These are phyloP conservation scores for Lithobates sylvaticus DNA, from an alignment of 2,797 vertebrate genomes.

Conservation along the genomic window DNA sequence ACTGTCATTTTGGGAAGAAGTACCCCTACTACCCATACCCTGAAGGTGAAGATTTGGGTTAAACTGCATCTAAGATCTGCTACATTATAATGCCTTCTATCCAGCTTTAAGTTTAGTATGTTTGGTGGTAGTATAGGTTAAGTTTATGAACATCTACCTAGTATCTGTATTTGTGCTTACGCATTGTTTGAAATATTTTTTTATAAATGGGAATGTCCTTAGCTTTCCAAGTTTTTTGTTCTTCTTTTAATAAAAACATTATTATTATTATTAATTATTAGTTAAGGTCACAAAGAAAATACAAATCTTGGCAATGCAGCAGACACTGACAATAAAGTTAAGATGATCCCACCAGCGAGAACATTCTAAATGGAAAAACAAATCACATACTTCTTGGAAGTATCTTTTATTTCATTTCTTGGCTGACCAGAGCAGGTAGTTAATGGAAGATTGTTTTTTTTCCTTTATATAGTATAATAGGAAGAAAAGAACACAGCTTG, in stretches of 20 bases:
- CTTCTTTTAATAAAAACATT: too few relatives aligned
- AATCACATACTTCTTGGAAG: background rate
- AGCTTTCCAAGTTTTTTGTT: too few relatives aligned
- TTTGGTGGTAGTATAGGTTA: too few relatives aligned
- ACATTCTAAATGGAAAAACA: background rate
- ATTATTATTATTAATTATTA: background rate
- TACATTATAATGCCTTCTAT: too few relatives aligned
- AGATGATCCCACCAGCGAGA: background rate
- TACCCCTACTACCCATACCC: too few relatives aligned
- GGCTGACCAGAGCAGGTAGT: background rate
- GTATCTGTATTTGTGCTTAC: too few relatives aligned
- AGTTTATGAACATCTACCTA: too few relatives aligned
- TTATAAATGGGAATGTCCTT: background rate
- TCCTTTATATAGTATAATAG: constrained; percentile 1
- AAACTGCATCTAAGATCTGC: too few relatives aligned
- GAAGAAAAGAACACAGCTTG: constrained; percentile 11
- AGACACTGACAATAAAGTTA: background rate
- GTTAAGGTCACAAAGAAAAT: background rate
- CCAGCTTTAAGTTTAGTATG: too few relatives aligned
- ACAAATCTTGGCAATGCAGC: background rate
- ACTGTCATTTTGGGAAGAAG: too few relatives aligned
- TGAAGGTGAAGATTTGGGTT: too few relatives aligned
- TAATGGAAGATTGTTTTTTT: constrained; percentile 18
- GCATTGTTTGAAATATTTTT: too few relatives aligned
- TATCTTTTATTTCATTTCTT: constrained; percentile 9